phyloP scores from a whole-genome alignment of 1,140 invertebrate species.

The Cotesia typhae region DNA sequence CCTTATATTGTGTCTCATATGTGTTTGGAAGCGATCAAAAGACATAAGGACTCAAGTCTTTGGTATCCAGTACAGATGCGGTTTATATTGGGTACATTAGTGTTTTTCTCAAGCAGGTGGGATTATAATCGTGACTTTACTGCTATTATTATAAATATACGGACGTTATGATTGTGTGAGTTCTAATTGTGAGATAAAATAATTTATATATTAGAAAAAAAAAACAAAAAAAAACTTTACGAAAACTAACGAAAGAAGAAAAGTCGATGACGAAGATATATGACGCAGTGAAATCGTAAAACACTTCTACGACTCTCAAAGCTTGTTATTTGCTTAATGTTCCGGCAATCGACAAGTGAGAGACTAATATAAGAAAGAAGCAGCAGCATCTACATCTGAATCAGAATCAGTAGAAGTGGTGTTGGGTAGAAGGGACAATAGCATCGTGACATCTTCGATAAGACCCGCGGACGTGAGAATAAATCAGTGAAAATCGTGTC shows the following conservation, averaged over 20 bases:
- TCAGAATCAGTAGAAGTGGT: constrained; percentile 1
- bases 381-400: neutral
- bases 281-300: constrained; percentile 12
- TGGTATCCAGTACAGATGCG: constrained; percentile 10
- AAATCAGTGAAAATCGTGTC: constrained; percentile 46
- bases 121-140: constrained; percentile 21
- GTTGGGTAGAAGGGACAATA: constrained; percentile 32
- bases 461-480: constrained; percentile 27
- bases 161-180: constrained; percentile 26
- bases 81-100: constrained; percentile 1
- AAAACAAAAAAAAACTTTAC: neutral
- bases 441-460: constrained; percentile 28
- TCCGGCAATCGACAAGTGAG: neutral
- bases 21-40: constrained; percentile 4
- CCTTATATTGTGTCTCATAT: neutral
- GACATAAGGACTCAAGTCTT: constrained; percentile 2
- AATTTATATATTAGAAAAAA: neutral
- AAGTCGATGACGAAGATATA: constrained; percentile 20
- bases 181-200: constrained; percentile 1
- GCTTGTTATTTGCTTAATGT: constrained; percentile 1
- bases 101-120: neutral
- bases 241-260: constrained; percentile 9
- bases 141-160: neutral
- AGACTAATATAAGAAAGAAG: constrained; percentile 6
- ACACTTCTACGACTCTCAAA: neutral